These are phyloP conservation scores for Pollenia angustigena DNA, from an alignment of 2,888 invertebrate genomes.

Conservation along the genomic window DNA sequence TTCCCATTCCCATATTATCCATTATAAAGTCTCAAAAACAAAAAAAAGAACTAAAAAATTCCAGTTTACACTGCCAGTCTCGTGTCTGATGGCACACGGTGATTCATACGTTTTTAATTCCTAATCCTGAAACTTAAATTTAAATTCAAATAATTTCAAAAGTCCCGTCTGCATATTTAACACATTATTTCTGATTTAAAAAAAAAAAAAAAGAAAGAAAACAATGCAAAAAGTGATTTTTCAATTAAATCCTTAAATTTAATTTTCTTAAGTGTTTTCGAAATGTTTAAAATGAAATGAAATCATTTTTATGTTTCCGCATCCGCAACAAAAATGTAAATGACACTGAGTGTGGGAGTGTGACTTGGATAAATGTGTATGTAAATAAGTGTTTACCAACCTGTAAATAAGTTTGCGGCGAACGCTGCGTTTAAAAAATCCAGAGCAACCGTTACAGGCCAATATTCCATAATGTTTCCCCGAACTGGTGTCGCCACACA, in stretches of 20 bases:
- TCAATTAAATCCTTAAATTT: constrained; percentile 72
- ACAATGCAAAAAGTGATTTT: constrained; percentile 58
- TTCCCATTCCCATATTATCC: not conserved
- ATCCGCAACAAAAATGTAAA: constrained; percentile 47
- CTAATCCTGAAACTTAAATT: constrained; percentile 70
- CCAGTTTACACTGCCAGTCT: not conserved
- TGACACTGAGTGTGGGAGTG: not conserved
- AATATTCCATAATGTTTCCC: constrained; percentile 99
- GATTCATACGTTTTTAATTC: constrained; percentile 73
- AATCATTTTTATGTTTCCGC: constrained; percentile 24
- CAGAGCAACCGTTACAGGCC: constrained; percentile 99
- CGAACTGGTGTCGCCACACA: constrained; percentile 98
- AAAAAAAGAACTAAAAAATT: too few species aligned
- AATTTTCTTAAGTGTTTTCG: constrained; percentile 70
- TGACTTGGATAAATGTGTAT: not conserved
- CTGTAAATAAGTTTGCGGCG: constrained; percentile 98
- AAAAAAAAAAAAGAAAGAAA: not conserved
- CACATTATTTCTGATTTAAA: constrained; percentile 68
- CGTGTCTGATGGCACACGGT: constrained; percentile 14
- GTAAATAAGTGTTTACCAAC: constrained; percentile 85
- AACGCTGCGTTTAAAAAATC: constrained; percentile 99
- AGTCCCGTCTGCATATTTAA: constrained; percentile 65
- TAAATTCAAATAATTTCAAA: constrained; percentile 51
- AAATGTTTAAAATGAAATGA: constrained; percentile 22
- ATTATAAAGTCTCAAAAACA: too few species aligned